A percentile compares a stretch with the other conserved stretches of the same genome.
Evolutionary conservation across 2,113 vertebrate genomes (phyloP).

Genomic region (Setophaga kirtlandii): DNA sequence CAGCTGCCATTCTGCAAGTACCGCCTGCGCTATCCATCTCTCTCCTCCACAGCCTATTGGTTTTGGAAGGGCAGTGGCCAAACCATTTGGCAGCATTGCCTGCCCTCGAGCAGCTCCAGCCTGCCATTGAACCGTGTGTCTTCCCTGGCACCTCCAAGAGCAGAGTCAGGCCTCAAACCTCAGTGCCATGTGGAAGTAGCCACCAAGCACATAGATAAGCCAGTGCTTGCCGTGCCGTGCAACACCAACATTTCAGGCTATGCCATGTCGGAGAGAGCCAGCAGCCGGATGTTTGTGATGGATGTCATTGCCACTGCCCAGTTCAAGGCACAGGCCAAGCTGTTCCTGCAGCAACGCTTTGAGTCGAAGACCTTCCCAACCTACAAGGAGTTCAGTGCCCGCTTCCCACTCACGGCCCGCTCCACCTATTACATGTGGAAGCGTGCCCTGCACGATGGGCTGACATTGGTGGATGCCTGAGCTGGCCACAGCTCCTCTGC

Average conservation of each 20-base stretch:
- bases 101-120: background rate
- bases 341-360: constrained; percentile 93
- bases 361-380: constrained; percentile 93
- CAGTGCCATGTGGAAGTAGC: background rate
- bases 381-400: constrained; percentile 92
- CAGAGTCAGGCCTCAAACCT: background rate
- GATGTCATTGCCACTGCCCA: constrained; percentile 88
- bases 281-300: constrained; percentile 82
- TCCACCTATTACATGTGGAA: constrained; percentile 99
- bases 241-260: constrained; percentile 30
- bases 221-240: background rate
- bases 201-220: background rate
- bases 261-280: constrained; percentile 37
- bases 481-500: background rate
- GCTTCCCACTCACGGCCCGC: constrained; percentile 90
- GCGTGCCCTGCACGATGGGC: constrained; percentile 89
- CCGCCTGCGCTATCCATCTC: constrained; percentile 84
- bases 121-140: background rate
- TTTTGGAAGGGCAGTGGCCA: constrained; percentile 79
- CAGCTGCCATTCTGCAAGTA: constrained; percentile 86
- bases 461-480: constrained; percentile 88
- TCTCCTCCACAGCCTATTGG: constrained; percentile 88
- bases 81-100: background rate
- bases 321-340: constrained; percentile 95
- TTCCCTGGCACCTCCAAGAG: background rate